A percentile compares a stretch with the other conserved stretches of the same genome.
Conservation (phyloP, 2,113 vertebrate species). For the Zosterops pallidus region DNA sequence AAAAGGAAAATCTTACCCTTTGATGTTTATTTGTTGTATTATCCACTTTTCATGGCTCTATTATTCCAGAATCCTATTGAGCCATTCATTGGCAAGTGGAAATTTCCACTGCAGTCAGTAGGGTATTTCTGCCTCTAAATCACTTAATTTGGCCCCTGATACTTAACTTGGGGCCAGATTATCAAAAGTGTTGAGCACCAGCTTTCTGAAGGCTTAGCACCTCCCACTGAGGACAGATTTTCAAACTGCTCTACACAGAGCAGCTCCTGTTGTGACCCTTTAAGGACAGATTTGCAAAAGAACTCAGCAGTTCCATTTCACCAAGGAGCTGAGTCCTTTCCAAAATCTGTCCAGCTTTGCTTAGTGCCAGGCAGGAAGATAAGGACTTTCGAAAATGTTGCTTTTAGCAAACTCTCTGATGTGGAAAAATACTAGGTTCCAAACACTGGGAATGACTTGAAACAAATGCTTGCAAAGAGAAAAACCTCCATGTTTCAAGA, state of each 20-base stretch:
- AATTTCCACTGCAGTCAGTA: conserved; percentile 26
- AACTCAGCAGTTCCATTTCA: background rate
- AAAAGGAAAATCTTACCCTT: conserved; percentile 4
- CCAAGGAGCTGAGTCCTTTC: background rate
- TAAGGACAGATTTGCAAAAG: conserved; percentile 15
- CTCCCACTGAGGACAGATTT: conserved; percentile 20
- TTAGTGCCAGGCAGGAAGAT: background rate
- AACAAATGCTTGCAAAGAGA: background rate
- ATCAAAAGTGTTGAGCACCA: background rate
- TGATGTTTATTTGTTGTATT: conserved; percentile 54
- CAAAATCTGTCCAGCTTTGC: background rate
- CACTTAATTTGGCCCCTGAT: conserved; percentile 29
- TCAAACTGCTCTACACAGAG: background rate
- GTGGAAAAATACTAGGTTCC: background rate
- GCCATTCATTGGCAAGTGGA: background rate
- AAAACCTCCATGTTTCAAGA: background rate
- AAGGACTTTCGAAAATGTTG: background rate
- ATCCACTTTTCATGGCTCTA: conserved; percentile 27
- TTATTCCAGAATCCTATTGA: conserved; percentile 35
- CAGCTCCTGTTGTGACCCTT: conserved; percentile 35
- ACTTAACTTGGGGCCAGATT: conserved; percentile 21
- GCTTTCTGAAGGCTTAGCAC: conserved; percentile 31
- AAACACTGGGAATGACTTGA: background rate
- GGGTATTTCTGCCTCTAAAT: conserved; percentile 38
- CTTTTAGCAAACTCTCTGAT: background rate